Conservation (phyloP, 2,888 invertebrate species). For the Cheilosia pagana region DNA sequence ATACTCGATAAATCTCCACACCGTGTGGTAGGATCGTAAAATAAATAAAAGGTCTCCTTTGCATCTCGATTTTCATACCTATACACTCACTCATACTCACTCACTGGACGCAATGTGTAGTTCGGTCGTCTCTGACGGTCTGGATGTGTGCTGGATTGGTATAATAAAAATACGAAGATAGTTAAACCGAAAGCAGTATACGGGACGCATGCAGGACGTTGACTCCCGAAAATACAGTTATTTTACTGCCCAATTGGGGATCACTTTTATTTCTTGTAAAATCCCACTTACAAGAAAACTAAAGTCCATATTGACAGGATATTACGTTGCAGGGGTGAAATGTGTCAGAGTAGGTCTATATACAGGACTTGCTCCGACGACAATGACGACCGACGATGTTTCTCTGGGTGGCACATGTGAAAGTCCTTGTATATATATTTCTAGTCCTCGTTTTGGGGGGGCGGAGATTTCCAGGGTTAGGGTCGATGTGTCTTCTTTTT, state of each 20-base stretch:
- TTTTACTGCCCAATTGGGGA: constrained; percentile 74
- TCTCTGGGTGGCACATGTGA: constrained; percentile 49
- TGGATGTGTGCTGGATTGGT: constrained; percentile 44
- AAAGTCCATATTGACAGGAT: constrained; percentile 74
- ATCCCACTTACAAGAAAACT: constrained; percentile 71
- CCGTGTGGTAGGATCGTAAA: constrained; percentile 68
- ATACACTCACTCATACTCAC: no score
- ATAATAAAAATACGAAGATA: constrained; percentile 10
- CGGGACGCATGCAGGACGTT: constrained; percentile 16
- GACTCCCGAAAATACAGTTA: constrained; percentile 50
- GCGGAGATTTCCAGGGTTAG: constrained; percentile 33
- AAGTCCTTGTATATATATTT: constrained; percentile 1
- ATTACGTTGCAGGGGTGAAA: constrained; percentile 33
- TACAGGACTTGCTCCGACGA: background rate
- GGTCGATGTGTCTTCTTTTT: constrained; percentile 44
- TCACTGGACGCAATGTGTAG: background rate
- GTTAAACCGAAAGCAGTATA: constrained; percentile 24
- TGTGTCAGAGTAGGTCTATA: background rate
- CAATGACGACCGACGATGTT: constrained; percentile 37
- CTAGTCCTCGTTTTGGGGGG: constrained; percentile 24
- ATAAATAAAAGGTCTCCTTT: constrained; percentile 65
- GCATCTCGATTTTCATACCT: constrained; percentile 28
- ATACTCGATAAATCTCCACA: constrained; percentile 63
- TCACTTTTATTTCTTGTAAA: constrained; percentile 74
- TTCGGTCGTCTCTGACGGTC: constrained; percentile 47